phyloP scores from a whole-genome alignment of 2,797 vertebrate genomes.

The Kryptopterus vitreolus region DNA sequence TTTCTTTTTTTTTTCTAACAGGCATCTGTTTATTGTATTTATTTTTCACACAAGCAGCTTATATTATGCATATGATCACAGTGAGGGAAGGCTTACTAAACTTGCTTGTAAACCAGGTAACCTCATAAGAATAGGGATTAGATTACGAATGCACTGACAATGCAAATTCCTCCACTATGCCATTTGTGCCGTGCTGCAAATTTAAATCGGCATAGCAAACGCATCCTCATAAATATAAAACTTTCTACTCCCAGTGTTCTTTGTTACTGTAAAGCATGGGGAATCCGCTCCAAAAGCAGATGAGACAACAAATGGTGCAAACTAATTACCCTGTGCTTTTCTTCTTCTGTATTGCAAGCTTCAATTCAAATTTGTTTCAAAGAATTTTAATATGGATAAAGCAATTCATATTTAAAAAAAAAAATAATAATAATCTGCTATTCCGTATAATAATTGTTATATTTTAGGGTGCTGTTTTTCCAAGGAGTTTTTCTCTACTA shows the following conservation, averaged over 20 bases:
- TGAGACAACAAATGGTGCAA: conserved; percentile 63
- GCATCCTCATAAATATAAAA: conserved; percentile 62
- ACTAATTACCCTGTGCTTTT: conserved; percentile 62
- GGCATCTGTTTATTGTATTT: conserved; percentile 57
- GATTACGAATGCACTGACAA: conserved; percentile 60
- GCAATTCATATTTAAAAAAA: conserved; percentile 22
- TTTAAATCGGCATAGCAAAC: conserved; percentile 58
- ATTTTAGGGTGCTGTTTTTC: conserved; percentile 10
- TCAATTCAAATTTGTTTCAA: conserved; percentile 56
- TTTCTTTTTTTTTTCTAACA: conserved; percentile 56
- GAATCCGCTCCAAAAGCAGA: conserved; percentile 57
- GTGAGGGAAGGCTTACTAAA: conserved; percentile 62
- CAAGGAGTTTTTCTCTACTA: not conserved
- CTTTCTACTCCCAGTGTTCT: conserved; percentile 57
- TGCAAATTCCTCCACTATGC: conserved; percentile 59
- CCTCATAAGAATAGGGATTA: conserved; percentile 66
- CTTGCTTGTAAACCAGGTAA: conserved; percentile 67
- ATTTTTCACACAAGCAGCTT: conserved; percentile 64
- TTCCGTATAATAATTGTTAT: conserved; percentile 9
- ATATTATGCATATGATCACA: conserved; percentile 60
- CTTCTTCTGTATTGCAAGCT: conserved; percentile 49
- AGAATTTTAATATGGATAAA: conserved; percentile 51
- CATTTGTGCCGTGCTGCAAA: conserved; percentile 53
- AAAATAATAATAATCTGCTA: no score
- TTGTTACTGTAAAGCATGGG: conserved; percentile 59